Evolutionary conservation across 2,888 invertebrate species (phyloP).

Genomic region (Phengaris arion): DNA sequence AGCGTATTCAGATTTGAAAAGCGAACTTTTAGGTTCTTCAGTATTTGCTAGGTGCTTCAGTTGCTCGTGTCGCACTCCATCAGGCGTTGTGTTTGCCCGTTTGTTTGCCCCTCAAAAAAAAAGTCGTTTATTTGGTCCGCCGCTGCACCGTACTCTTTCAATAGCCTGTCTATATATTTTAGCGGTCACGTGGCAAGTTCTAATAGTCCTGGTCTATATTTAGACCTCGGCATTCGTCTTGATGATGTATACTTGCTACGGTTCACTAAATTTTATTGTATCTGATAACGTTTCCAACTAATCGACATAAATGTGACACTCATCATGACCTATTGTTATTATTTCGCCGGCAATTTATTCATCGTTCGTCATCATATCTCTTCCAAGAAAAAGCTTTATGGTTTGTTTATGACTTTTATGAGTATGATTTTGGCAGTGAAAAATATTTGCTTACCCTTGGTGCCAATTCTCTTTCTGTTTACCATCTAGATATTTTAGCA

Average conservation of each 20-base stretch:
- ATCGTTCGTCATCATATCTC: conserved; percentile 3
- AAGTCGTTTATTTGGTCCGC: conserved; percentile 55
- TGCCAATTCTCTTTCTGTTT: background rate
- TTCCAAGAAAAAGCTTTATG: conserved; percentile 9
- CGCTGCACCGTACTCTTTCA: conserved; percentile 55
- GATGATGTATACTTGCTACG: background rate
- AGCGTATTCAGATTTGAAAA: background rate
- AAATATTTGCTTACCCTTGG: background rate
- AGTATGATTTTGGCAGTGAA: background rate
- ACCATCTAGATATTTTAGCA: too few species aligned
- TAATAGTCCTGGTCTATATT: conserved; percentile 46
- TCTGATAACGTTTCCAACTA: background rate
- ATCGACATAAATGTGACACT: background rate
- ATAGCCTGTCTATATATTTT: conserved; percentile 45
- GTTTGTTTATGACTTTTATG: conserved; percentile 8
- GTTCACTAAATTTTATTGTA: background rate
- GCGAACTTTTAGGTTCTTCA: too few species aligned
- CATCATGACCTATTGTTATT: background rate
- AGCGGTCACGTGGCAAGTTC: conserved; percentile 46
- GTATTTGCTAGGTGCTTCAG: too few species aligned
- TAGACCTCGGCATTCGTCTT: conserved; percentile 39
- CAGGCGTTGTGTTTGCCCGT: too few species aligned
- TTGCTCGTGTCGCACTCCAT: too few species aligned
- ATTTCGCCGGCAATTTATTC: conserved; percentile 27
- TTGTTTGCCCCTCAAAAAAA: background rate